Evolutionary conservation across 2,888 invertebrate species (phyloP).

Genomic region (Xestia c-nigrum): DNA sequence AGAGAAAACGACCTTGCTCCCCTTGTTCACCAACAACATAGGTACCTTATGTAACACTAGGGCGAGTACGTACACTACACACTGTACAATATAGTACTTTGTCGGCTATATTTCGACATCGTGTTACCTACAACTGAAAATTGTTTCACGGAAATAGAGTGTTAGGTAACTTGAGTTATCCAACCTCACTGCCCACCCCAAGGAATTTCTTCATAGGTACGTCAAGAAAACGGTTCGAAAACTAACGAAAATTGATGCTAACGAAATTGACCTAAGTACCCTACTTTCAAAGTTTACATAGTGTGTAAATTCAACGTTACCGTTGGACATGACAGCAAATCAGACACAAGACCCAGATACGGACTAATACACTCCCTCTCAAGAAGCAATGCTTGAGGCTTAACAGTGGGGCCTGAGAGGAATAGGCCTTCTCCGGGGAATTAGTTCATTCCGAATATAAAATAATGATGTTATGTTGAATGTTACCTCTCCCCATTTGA

Average conservation of each 20-base stretch:
- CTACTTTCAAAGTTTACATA: neutral
- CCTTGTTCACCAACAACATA: slow-evolving; percentile 23
- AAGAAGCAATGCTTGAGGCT: neutral
- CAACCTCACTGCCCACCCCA: neutral
- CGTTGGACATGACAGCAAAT: neutral
- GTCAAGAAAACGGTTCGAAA: slow-evolving; percentile 4
- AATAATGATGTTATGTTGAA: neutral
- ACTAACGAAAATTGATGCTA: slow-evolving; percentile 6
- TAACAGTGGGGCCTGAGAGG: neutral
- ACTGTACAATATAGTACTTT: neutral
- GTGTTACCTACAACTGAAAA: slow-evolving; percentile 25
- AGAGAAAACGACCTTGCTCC: slow-evolving; percentile 37
- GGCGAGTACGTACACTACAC: slow-evolving; percentile 13
- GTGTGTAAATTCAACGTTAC: neutral
- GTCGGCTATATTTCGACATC: slow-evolving; percentile 40
- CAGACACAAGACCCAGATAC: neutral
- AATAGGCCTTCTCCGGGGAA: neutral
- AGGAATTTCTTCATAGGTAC: slow-evolving; percentile 6
- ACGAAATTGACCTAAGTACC: neutral
- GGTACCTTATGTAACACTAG: slow-evolving; percentile 43
- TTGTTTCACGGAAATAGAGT: slow-evolving; percentile 27
- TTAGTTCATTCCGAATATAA: neutral
- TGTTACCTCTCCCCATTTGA: slow-evolving; percentile 94
- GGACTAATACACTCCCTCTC: neutral
- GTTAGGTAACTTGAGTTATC: slow-evolving; percentile 31